Percentiles rank a stretch among this genome's conserved stretches.
These are phyloP conservation scores for Telmatochromis sp. DNA, from an alignment of 2,113 vertebrate species.

Conservation along the genomic window DNA sequence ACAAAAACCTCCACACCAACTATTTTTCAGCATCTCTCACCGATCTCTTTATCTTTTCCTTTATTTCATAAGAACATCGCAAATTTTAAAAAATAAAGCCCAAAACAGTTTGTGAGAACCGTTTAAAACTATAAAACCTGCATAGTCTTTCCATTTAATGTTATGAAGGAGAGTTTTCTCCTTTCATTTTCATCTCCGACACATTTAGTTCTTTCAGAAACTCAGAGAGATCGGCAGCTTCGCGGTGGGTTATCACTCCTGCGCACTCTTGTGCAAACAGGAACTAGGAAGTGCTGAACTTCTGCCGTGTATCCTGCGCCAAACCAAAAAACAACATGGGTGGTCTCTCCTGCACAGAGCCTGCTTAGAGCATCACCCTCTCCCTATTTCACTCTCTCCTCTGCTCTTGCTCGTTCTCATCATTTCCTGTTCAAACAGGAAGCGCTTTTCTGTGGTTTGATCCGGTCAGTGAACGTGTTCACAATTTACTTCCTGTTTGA, in stretches of 20 bases:
- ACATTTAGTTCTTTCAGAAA: background rate
- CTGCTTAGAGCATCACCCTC: background rate
- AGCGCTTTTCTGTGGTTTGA: constrained; percentile 19
- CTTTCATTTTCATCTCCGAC: background rate
- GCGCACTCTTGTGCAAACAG: constrained; percentile 35
- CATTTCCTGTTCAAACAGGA: constrained; percentile 52
- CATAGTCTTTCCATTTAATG: background rate
- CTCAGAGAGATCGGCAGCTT: background rate
- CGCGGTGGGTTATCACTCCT: background rate
- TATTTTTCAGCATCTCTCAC: background rate
- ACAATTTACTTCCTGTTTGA: constrained; percentile 37
- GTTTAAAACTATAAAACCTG: background rate
- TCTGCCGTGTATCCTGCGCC: constrained; percentile 2
- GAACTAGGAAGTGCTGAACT: constrained; percentile 32
- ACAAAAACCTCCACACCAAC: background rate
- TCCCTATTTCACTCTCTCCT: background rate
- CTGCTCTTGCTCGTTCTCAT: constrained; percentile 9
- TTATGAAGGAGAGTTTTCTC: background rate
- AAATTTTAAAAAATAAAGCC: background rate
- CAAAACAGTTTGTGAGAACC: background rate
- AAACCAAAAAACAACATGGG: background rate
- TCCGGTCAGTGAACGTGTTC: constrained; percentile 8
- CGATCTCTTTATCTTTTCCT: background rate
- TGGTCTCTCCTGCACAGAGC: background rate
- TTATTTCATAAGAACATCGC: background rate